These are phyloP conservation scores for Phallusia fumigata DNA, from an alignment of 23 tunicate species.

Conservation along the genomic window DNA sequence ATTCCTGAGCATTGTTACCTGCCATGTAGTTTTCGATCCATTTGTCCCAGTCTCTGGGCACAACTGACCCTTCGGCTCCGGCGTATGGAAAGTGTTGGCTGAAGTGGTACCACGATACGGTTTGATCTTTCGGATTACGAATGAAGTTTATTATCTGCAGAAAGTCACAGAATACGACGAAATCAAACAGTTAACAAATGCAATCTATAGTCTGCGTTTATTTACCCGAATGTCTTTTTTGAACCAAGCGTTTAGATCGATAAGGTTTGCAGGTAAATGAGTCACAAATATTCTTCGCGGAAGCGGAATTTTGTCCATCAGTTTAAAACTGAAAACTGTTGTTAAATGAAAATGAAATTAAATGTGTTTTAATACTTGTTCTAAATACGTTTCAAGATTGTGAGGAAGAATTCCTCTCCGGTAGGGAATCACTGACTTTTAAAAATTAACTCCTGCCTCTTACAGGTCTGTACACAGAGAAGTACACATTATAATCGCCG, in stretches of 20 bases:
- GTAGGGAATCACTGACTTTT: too few relatives aligned
- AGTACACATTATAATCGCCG: too few relatives aligned
- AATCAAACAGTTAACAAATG: too few relatives aligned
- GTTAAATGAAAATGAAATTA: too few relatives aligned
- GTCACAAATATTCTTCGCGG: not conserved
- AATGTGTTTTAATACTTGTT: too few relatives aligned
- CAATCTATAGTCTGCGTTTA: not conserved
- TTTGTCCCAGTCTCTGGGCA: not conserved
- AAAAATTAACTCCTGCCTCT: too few relatives aligned
- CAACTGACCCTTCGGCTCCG: too few relatives aligned
- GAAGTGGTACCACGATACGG: constrained; percentile 2
- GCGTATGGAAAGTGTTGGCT: not conserved
- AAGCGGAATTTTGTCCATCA: not conserved
- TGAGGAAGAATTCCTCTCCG: too few relatives aligned
- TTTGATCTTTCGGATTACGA: not conserved
- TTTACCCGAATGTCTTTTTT: not conserved
- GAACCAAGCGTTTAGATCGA: not conserved
- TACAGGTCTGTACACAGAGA: too few relatives aligned
- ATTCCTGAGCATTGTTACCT: not conserved
- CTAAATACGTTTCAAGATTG: too few relatives aligned
- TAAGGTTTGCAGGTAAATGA: not conserved
- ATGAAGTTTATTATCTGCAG: not conserved
- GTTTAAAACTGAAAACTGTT: not conserved
- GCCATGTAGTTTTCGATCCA: constrained; percentile 1
- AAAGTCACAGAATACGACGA: not conserved